Conservation (phyloP, 1,140 invertebrate genomes). For the Sarcophaga bullata region DNA sequence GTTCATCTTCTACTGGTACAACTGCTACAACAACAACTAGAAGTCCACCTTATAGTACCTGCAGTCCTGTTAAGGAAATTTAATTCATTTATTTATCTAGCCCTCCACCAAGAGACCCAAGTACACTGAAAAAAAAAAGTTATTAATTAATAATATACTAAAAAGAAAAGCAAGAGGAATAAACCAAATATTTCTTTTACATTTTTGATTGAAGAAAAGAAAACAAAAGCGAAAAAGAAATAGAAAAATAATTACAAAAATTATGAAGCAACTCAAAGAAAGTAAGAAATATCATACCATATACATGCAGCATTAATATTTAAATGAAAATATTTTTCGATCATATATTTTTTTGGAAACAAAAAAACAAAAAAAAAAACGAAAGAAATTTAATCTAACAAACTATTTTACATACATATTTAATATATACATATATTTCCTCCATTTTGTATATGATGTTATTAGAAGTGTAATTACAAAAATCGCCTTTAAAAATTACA, state of each 20-base stretch:
- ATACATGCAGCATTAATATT: not conserved
- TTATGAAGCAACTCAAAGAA: not conserved
- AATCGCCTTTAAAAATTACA: not conserved
- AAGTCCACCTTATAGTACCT: slow-evolving; percentile 12
- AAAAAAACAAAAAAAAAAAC: too few relatives aligned
- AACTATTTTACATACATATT: too few relatives aligned
- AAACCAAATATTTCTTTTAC: not conserved
- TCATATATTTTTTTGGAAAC: not conserved
- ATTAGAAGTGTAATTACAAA: not conserved
- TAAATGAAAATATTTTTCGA: not conserved
- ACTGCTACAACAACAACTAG: slow-evolving; percentile 49
- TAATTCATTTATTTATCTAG: not conserved
- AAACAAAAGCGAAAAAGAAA: not conserved
- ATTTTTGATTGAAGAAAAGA: slow-evolving; percentile 5
- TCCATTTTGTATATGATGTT: slow-evolving; percentile 24
- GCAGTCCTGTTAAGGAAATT: slow-evolving; percentile 32
- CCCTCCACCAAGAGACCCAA: not conserved
- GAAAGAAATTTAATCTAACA: too few relatives aligned
- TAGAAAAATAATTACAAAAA: not conserved
- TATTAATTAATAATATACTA: not conserved
- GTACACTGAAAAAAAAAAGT: slow-evolving; percentile 8
- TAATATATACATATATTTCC: not conserved
- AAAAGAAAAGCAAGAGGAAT: not conserved
- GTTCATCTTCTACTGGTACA: slow-evolving; percentile 44
- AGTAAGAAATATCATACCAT: not conserved